A percentile compares a stretch with the other conserved stretches of the same genome.
Evolutionary conservation across 1,140 invertebrate species (phyloP).

Genomic region (Hycleus cichorii): DNA sequence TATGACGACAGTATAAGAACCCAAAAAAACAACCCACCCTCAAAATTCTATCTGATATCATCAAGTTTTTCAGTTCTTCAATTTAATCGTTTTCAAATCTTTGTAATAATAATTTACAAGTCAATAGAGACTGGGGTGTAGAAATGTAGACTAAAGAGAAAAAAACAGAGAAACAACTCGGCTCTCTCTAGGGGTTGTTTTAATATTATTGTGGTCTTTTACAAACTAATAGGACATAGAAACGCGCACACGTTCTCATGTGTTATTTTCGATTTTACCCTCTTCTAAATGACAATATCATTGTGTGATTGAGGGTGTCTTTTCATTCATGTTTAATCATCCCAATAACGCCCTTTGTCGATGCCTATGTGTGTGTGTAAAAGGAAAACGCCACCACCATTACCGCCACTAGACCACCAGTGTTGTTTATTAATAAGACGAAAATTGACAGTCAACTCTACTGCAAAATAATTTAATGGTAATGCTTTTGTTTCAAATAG

Average conservation of each 20-base stretch:
- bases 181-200: background rate
- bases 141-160: background rate
- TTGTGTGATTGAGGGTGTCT: constrained; percentile 1
- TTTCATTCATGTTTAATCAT: constrained; percentile 9
- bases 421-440: no score
- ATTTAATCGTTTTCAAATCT: constrained; percentile 14
- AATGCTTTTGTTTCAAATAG: no score
- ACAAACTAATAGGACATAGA: constrained; percentile 1
- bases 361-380: no score
- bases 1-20: no score
- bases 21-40: no score
- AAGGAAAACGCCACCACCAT: no score
- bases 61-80: constrained; percentile 13
- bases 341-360: constrained; percentile 10
- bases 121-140: constrained; percentile 5
- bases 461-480: no score
- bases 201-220: constrained; percentile 4
- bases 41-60: constrained; percentile 6
- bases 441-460: no score
- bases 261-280: constrained; percentile 10
- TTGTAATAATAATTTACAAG: constrained; percentile 17
- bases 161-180: background rate
- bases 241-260: constrained; percentile 7
- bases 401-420: no score
- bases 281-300: background rate